Percentiles rank a stretch among this genome's conserved stretches.
phyloP scores from a whole-genome alignment of 1,140 invertebrate genomes.

The Danaus plexippus region DNA sequence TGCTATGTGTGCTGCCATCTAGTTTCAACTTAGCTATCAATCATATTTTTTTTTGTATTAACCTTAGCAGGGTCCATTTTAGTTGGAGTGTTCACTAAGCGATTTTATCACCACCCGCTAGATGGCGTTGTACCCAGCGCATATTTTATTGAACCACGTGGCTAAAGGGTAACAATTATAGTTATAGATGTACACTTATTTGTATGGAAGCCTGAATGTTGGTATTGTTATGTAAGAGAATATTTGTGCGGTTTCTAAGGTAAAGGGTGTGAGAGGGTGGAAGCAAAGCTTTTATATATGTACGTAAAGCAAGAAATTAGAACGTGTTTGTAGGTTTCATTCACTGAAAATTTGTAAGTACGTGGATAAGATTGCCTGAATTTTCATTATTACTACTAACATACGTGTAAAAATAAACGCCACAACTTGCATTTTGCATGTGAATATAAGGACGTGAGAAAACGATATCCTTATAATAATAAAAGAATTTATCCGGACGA shows the following conservation, averaged over 20 bases:
- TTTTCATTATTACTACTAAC: no score
- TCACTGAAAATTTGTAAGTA: constrained; percentile 8
- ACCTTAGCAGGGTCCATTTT: constrained; percentile 21
- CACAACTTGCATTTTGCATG: no score
- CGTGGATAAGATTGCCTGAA: constrained; percentile 5
- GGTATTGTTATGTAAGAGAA: constrained; percentile 68
- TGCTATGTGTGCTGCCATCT: constrained; percentile 24
- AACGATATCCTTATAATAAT: no score
- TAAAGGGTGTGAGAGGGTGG: constrained; percentile 54
- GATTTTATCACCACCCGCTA: constrained; percentile 42
- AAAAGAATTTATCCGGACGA: not conserved
- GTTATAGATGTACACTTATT: constrained; percentile 34
- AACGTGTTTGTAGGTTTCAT: constrained; percentile 49
- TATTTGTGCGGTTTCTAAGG: constrained; percentile 62
- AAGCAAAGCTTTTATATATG: constrained; percentile 37
- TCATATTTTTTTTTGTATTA: constrained; percentile 6
- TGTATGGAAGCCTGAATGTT: constrained; percentile 58
- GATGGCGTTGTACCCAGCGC: constrained; percentile 45
- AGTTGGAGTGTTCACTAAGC: constrained; percentile 10
- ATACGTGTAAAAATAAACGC: no score
- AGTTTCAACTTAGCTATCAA: constrained; percentile 2
- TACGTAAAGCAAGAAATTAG: constrained; percentile 49
- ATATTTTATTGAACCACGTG: constrained; percentile 65
- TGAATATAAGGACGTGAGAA: no score
- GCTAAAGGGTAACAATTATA: constrained; percentile 21